Percentiles rank a stretch among this genome's conserved stretches.
Evolutionary conservation across 2,888 invertebrate genomes (phyloP).

Genomic region (Drosophila meridiana): DNA sequence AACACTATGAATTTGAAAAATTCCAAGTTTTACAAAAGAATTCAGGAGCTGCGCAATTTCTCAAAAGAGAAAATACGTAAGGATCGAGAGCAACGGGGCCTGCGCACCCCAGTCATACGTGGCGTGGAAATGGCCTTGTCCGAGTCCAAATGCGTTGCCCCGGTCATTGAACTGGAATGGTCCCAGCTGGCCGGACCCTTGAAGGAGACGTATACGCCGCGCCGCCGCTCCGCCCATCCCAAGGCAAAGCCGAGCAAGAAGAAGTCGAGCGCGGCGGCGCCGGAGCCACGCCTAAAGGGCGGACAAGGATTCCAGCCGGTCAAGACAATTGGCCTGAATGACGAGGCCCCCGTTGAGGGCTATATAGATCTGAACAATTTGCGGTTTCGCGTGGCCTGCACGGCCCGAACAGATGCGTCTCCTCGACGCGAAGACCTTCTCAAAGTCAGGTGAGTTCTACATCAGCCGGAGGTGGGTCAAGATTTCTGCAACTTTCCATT

Average conservation of each 20-base stretch:
- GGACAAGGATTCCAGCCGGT: constrained; percentile 16
- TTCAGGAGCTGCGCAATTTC: constrained; percentile 77
- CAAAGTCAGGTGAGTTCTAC: constrained; percentile 54
- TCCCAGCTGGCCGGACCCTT: constrained; percentile 1
- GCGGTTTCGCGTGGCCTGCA: constrained; percentile 75
- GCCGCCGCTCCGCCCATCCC: not conserved
- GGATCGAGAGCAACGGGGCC: constrained; percentile 56
- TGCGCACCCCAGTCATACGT: constrained; percentile 30
- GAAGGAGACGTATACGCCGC: not conserved
- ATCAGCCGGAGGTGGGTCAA: not conserved
- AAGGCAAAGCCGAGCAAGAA: constrained; percentile 30
- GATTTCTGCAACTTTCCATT: not conserved
- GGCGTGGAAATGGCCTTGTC: constrained; percentile 60
- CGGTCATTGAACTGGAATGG: constrained; percentile 48
- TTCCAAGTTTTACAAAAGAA: constrained; percentile 82
- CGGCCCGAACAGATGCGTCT: constrained; percentile 21
- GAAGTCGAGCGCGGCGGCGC: not conserved
- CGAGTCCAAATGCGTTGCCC: constrained; percentile 32
- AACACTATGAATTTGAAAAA: constrained; percentile 81
- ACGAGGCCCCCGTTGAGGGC: constrained; percentile 45
- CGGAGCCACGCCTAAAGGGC: constrained; percentile 1
- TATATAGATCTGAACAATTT: constrained; percentile 74
- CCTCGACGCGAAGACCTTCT: constrained; percentile 29
- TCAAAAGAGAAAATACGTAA: constrained; percentile 76
- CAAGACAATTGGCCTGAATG: not conserved